These are phyloP conservation scores for Lapara coniferarum DNA, from an alignment of 2,888 invertebrate species.

Conservation along the genomic window DNA sequence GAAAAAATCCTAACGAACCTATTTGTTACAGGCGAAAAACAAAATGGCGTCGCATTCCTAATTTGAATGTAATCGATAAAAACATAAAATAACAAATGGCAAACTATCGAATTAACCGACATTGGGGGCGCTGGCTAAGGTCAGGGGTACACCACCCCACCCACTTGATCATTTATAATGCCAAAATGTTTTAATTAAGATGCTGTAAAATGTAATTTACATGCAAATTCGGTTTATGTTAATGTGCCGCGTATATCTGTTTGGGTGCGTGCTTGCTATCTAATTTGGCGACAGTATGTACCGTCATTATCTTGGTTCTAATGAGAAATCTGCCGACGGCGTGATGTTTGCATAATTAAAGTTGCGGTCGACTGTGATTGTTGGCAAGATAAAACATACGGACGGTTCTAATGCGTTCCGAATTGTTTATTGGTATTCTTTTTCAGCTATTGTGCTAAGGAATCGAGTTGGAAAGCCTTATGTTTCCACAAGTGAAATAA, in stretches of 20 bases:
- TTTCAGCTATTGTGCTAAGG: not conserved
- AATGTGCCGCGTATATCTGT: slow-evolving; percentile 84
- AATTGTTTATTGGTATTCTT: slow-evolving; percentile 13
- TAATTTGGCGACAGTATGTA: slow-evolving; percentile 84
- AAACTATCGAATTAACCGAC: slow-evolving; percentile 73
- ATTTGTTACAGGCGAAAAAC: not conserved
- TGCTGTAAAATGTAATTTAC: slow-evolving; percentile 85
- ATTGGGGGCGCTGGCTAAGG: slow-evolving; percentile 61
- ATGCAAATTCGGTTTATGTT: slow-evolving; percentile 85
- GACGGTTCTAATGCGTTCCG: slow-evolving; percentile 63
- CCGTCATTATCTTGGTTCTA: slow-evolving; percentile 83
- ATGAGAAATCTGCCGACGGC: slow-evolving; percentile 84
- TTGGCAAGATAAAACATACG: slow-evolving; percentile 77
- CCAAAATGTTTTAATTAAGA: slow-evolving; percentile 85
- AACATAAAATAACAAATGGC: slow-evolving; percentile 46
- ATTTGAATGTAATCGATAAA: slow-evolving; percentile 31
- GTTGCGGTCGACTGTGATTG: slow-evolving; percentile 80
- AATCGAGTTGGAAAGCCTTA: not conserved
- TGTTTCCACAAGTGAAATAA: not conserved
- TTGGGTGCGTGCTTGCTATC: slow-evolving; percentile 83
- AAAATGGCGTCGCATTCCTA: slow-evolving; percentile 22
- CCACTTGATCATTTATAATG: slow-evolving; percentile 84
- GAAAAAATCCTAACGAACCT: not conserved
- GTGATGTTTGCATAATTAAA: slow-evolving; percentile 84
- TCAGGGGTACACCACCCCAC: slow-evolving; percentile 68